Base-by-base conservation (phyloP, 2,888 invertebrate genomes). In the Cremastobaeus sp. region DNA sequence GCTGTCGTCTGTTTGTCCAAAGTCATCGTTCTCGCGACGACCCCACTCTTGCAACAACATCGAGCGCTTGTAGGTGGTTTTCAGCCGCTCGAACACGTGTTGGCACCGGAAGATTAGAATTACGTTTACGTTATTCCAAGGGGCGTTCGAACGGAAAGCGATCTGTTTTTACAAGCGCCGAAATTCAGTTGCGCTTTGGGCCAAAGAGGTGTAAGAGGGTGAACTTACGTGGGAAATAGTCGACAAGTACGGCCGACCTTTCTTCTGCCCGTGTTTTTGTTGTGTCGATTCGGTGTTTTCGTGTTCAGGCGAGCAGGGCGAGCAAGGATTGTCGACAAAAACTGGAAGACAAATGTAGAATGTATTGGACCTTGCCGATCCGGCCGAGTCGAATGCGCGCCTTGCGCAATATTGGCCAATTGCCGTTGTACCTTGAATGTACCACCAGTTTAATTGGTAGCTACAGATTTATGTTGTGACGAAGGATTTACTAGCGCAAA, bases 1-100 rank as follows among this genome's bases (percentile, higher is more conserved):
- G 76, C 76, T 74, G 74, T 71, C 74, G 69, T 69, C 64, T 74
- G 65, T 76, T 76, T 74, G 65, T 66, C 64, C 76, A 68, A 65
- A 76, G 76, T 76, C 76, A 76, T 74, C 74, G 74, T 32, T 21
- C 25, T 18, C 50, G 52, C 32, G 39, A 35, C 17, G 17, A 15
- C 34, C 57, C 34, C 43, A n/a, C 41, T n/a, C n/a, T n/a, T n/a
- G n/a, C n/a, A 25, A 25, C 25, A 25, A 25, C 25, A 25, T 5
- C n/a, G n/a, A n/a, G n/a, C n/a, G 41, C 41, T 41, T 20, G 18
- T 41, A 20, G 41, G 20, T n/a, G 5, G 5, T 4, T 8, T 25
- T 25, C 18, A 11, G 20, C 5, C 12, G 37, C 37, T 15, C 3
- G 43, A n/a, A n/a, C n/a, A n/a, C n/a, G n/a, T n/a, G 50, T 65